Percentiles rank a stretch among this genome's conserved stretches.
Conservation (phyloP, 2,797 vertebrate genomes). For the Siniperca scherzeri region DNA sequence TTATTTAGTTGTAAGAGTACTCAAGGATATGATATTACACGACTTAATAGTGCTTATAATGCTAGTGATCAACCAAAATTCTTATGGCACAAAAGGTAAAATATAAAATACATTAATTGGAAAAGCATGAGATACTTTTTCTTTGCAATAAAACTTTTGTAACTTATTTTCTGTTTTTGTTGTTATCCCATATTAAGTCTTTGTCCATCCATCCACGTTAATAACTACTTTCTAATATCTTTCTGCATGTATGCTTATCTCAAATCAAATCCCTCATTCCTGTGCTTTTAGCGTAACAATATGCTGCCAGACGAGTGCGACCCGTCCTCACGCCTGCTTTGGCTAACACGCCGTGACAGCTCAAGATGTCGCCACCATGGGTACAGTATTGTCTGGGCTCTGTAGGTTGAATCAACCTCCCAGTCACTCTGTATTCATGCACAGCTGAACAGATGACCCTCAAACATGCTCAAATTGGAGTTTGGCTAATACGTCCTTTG, state of each 20-base stretch:
- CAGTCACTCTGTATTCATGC: slow-evolving; percentile 59
- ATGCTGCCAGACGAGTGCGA: slow-evolving; percentile 47
- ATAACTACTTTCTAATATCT: slow-evolving; percentile 13
- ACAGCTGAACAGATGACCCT: slow-evolving; percentile 59
- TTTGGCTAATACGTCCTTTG: slow-evolving; percentile 25
- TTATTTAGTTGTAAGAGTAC: background rate
- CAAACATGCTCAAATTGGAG: slow-evolving; percentile 31
- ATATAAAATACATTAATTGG: background rate
- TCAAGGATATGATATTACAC: background rate
- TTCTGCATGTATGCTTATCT: background rate
- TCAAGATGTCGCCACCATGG: slow-evolving; percentile 73
- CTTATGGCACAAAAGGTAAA: background rate
- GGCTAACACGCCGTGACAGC: slow-evolving; percentile 80
- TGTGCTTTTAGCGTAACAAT: slow-evolving; percentile 49
- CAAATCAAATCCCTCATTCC: slow-evolving; percentile 25
- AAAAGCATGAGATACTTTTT: background rate
- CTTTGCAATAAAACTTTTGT: slow-evolving; percentile 1
- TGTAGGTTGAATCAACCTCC: slow-evolving; percentile 58
- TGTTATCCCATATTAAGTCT: background rate
- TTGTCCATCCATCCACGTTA: background rate
- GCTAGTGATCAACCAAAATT: background rate
- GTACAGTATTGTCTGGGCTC: slow-evolving; percentile 73
- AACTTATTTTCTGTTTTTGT: slow-evolving; percentile 5
- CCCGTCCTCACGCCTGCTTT: slow-evolving; percentile 64
- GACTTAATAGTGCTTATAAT: background rate